phyloP scores from a whole-genome alignment of 2,797 vertebrate genomes.

The Lerista edwardsae region DNA sequence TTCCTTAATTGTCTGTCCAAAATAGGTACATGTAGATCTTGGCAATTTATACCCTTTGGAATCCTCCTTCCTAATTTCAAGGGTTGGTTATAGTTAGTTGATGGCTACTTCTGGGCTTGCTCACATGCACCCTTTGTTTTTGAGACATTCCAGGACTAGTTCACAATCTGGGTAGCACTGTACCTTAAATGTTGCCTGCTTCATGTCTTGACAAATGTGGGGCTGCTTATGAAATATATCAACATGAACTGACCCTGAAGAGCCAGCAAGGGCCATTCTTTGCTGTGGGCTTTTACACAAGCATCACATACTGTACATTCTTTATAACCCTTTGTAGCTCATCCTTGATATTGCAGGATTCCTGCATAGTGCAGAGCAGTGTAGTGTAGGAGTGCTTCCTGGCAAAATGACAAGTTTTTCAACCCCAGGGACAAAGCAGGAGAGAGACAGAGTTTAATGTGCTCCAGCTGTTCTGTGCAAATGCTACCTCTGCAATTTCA shows the following conservation, averaged over 20 bases:
- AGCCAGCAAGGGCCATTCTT: not conserved
- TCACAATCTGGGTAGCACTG: not conserved
- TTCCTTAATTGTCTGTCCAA: not conserved
- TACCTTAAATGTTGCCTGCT: not conserved
- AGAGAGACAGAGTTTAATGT: constrained; percentile 77
- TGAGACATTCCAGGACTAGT: not conserved
- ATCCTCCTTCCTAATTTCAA: too few relatives aligned
- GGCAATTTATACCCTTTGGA: too few relatives aligned
- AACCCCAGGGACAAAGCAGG: constrained; percentile 71
- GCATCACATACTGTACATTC: not conserved
- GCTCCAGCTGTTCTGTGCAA: constrained; percentile 82
- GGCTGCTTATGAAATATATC: not conserved
- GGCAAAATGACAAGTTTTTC: constrained; percentile 76
- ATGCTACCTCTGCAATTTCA: constrained; percentile 77
- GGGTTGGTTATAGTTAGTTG: not conserved
- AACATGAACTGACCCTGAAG: not conserved
- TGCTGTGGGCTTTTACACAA: not conserved
- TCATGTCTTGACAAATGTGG: not conserved
- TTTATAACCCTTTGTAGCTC: constrained; percentile 59
- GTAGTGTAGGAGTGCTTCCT: constrained; percentile 78
- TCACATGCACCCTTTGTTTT: not conserved
- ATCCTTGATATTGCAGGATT: constrained; percentile 62
- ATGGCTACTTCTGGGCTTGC: not conserved
- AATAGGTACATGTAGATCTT: too few relatives aligned
- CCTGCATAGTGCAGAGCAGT: constrained; percentile 54